Conservation (phyloP, 2,113 vertebrate species). For the Sphyrna mokarran region DNA sequence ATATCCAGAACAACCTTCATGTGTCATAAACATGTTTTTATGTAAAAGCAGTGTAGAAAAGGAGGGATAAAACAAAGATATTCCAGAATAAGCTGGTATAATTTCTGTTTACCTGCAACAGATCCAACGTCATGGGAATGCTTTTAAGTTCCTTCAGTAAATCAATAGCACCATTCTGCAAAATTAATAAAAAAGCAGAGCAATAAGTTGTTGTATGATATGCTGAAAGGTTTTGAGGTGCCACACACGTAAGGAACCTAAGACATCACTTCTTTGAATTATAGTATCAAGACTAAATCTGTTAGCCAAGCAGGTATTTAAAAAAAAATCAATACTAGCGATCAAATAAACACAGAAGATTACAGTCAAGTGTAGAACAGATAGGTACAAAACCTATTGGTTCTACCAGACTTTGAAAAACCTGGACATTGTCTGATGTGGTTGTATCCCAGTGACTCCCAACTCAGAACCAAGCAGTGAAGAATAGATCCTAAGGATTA, state of each 20-base stretch:
- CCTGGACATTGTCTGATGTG: neutral
- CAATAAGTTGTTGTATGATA: neutral
- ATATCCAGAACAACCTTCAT: neutral
- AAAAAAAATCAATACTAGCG: neutral
- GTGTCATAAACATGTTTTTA: neutral
- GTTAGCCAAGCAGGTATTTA: neutral
- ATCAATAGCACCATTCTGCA: conserved; percentile 82
- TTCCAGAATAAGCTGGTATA: neutral
- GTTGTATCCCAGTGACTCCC: neutral
- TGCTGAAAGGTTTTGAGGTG: neutral
- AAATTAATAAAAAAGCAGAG: conserved; percentile 17
- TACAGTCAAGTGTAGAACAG: neutral
- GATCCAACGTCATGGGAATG: conserved; percentile 81
- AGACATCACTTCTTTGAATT: neutral
- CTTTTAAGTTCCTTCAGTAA: conserved; percentile 80
- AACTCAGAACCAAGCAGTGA: neutral
- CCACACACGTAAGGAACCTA: neutral
- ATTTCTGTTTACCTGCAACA: conserved; percentile 72
- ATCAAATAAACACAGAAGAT: neutral
- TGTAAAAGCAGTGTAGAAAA: neutral
- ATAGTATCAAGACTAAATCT: neutral
- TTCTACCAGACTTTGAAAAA: neutral
- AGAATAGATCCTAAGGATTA: neutral
- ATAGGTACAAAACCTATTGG: neutral
- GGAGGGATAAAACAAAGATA: neutral